These are phyloP conservation scores for Acrobasis repandana DNA, from an alignment of 2,888 invertebrate species.

Conservation along the genomic window DNA sequence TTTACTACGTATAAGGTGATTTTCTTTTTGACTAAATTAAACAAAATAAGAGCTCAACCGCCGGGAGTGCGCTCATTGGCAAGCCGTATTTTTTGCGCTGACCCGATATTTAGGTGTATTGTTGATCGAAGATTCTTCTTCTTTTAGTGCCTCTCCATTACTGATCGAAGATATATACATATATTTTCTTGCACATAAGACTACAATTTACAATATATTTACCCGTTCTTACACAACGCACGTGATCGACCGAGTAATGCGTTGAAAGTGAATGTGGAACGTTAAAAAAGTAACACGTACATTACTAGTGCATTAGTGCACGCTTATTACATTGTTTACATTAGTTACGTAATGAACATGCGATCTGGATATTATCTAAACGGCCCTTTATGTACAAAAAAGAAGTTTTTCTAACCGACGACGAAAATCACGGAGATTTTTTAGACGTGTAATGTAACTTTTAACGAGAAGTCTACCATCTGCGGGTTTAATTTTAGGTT, in stretches of 20 bases:
- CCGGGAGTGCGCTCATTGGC: no score
- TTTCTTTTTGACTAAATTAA: no score
- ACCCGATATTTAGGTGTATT: no score
- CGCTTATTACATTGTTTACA: conserved; percentile 14
- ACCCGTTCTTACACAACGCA: conserved; percentile 30
- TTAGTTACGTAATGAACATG: conserved; percentile 9
- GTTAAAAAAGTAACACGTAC: conserved; percentile 26
- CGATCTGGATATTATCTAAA: conserved; percentile 1
- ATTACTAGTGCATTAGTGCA: conserved; percentile 27
- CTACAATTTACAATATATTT: neutral
- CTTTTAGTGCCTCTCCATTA: no score
- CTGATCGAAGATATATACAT: no score
- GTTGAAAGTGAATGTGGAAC: conserved; percentile 36
- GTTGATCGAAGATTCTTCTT: no score
- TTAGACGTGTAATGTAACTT: no score
- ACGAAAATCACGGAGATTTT: neutral
- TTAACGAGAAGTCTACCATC: no score
- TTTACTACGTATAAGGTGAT: no score
- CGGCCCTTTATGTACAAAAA: neutral
- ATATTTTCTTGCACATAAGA: conserved; percentile 3
- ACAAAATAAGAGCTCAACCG: no score
- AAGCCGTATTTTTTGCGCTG: no score
- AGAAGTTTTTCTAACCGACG: neutral
- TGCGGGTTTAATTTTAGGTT: no score
- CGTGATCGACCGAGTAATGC: conserved; percentile 37